These are phyloP conservation scores for Parasteatoda tepidariorum DNA, from an alignment of 1,140 invertebrate species.

Conservation along the genomic window DNA sequence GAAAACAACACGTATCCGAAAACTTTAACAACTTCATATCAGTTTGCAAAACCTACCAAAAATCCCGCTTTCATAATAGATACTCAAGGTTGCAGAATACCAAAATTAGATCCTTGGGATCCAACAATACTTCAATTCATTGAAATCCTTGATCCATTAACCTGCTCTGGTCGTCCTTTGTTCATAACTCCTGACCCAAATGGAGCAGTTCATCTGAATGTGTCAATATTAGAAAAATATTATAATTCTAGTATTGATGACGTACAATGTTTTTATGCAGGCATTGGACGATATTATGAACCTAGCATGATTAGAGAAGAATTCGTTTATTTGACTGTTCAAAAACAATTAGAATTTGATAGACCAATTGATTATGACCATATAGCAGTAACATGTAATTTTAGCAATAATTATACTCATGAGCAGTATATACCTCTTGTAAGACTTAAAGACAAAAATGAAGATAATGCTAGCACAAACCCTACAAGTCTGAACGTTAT, in stretches of 20 bases:
- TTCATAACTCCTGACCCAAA: slow-evolving; percentile 63
- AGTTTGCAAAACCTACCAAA: too few species aligned
- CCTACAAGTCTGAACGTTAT: slow-evolving; percentile 66
- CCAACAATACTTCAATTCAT: slow-evolving; percentile 75
- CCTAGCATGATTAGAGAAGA: slow-evolving; percentile 20
- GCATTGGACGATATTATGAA: background rate
- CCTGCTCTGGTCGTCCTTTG: slow-evolving; percentile 71
- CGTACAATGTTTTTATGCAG: background rate
- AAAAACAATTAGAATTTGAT: slow-evolving; percentile 2
- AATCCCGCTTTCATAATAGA: slow-evolving; percentile 71
- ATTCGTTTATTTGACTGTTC: background rate
- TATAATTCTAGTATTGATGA: slow-evolving; percentile 1
- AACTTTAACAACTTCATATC: too few species aligned
- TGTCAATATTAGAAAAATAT: background rate
- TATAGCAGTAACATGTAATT: slow-evolving; percentile 1
- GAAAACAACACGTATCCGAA: too few species aligned
- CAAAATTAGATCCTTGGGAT: slow-evolving; percentile 80
- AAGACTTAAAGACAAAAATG: slow-evolving; percentile 16
- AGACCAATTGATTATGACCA: slow-evolving; percentile 30
- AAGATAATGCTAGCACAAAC: background rate
- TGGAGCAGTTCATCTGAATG: slow-evolving; percentile 17
- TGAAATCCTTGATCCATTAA: slow-evolving; percentile 72
- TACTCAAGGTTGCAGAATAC: slow-evolving; percentile 82
- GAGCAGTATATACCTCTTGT: slow-evolving; percentile 39
- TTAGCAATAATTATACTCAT: background rate